These are phyloP conservation scores for Apodemus sylvaticus DNA, from an alignment of 2,113 vertebrate species.

Conservation along the genomic window DNA sequence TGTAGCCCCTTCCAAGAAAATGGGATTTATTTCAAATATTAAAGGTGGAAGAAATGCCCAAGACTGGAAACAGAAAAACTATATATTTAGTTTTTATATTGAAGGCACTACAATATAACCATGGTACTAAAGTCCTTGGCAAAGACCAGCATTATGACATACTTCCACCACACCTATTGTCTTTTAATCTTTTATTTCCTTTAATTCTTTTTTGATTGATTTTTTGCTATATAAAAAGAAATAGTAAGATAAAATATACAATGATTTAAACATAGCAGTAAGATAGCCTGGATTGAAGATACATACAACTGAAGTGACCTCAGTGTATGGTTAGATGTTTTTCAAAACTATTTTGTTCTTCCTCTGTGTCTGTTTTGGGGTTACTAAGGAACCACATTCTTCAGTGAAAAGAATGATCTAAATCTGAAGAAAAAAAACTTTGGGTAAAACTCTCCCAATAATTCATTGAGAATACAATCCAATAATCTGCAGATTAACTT, in stretches of 20 bases:
- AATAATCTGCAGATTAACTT: constrained; percentile 51
- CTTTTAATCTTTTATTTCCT: constrained; percentile 38
- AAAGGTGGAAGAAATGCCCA: background rate
- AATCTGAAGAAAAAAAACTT: constrained; percentile 66
- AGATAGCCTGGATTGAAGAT: constrained; percentile 15
- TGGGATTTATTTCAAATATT: background rate
- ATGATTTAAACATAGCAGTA: background rate
- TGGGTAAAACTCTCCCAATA: constrained; percentile 50
- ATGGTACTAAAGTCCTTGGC: background rate
- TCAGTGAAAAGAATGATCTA: constrained; percentile 67
- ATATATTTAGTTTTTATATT: constrained; percentile 29
- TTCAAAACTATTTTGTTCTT: background rate
- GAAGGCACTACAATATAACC: background rate
- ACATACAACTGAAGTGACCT: background rate
- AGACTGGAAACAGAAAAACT: background rate
- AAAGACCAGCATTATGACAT: background rate
- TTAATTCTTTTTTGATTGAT: constrained; percentile 59
- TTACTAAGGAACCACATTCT: constrained; percentile 36
- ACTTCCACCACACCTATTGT: background rate
- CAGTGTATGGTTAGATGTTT: constrained; percentile 7
- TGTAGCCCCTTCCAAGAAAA: background rate
- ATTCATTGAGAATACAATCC: constrained; percentile 20
- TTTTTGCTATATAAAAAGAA: constrained; percentile 47
- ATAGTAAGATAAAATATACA: constrained; percentile 52
- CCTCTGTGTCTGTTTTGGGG: background rate